phyloP scores from a whole-genome alignment of 2,888 invertebrate species.

The Apocheima hispidaria region DNA sequence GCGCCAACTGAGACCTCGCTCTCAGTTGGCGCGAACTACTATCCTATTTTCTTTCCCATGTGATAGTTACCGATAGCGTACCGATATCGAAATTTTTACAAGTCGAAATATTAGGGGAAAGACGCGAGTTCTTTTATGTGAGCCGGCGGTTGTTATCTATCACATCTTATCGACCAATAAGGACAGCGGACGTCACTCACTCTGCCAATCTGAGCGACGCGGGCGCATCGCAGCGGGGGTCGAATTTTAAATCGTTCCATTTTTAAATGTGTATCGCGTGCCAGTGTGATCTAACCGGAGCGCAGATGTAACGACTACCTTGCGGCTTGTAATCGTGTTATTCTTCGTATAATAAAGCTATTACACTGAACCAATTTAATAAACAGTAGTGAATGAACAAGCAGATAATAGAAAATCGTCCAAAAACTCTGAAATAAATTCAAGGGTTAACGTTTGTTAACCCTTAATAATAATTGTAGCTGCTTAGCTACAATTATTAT shows the following conservation, averaged over 20 bases:
- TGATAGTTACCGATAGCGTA: constrained; percentile 72
- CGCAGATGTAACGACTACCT: constrained; percentile 32
- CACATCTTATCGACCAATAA: constrained; percentile 85
- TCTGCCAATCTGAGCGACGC: constrained; percentile 79
- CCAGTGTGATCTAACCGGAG: constrained; percentile 69
- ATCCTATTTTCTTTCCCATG: constrained; percentile 81
- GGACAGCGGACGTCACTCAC: constrained; percentile 84
- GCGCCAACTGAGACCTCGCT: too few species aligned
- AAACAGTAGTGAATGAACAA: constrained; percentile 4
- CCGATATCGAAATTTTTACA: constrained; percentile 67
- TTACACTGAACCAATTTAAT: constrained; percentile 20
- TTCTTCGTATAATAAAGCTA: constrained; percentile 38
- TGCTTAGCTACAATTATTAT: too few species aligned
- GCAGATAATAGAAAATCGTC: not conserved
- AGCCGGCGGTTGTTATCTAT: constrained; percentile 78
- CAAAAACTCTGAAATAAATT: not conserved
- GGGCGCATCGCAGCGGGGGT: constrained; percentile 78
- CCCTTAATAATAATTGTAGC: too few species aligned
- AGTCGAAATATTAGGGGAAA: constrained; percentile 72
- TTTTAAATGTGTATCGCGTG: constrained; percentile 76
- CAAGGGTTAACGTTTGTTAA: not conserved
- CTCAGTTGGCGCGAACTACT: too few species aligned
- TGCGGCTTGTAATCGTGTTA: constrained; percentile 27
- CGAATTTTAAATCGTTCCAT: constrained; percentile 73
- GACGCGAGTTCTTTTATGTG: constrained; percentile 81